These are phyloP conservation scores for Alloplasta piceator DNA, from an alignment of 2,888 invertebrate genomes.

Conservation along the genomic window DNA sequence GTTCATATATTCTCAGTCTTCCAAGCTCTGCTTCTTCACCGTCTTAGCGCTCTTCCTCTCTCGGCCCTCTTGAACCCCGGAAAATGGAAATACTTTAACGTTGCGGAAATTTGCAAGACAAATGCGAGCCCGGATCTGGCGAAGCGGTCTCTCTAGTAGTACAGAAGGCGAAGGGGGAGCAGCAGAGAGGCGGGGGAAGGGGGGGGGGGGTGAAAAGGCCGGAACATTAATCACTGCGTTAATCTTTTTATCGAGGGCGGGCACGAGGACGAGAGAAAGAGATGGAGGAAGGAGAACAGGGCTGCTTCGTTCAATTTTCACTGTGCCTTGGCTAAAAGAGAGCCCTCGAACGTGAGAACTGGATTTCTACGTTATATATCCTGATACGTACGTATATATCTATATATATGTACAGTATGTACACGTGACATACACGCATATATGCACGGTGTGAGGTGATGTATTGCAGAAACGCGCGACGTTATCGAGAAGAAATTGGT, in stretches of 20 bases:
- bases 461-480: conserved; percentile 29
- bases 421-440: not conserved
- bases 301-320: conserved; percentile 46
- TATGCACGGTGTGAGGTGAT: conserved; percentile 16
- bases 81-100: conserved; percentile 69
- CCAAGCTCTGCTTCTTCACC: conserved; percentile 29
- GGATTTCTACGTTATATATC: not conserved
- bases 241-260: conserved; percentile 64
- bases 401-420: not conserved
- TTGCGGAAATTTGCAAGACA: conserved; percentile 70
- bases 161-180: not conserved
- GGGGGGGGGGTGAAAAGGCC: conserved; percentile 13
- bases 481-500: conserved; percentile 35
- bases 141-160: conserved; percentile 24
- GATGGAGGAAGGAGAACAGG: conserved; percentile 15
- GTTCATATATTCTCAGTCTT: conserved; percentile 58
- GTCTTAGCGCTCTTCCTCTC: not conserved
- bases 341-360: conserved; percentile 29
- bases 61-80: conserved; percentile 24
- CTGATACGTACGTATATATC: conserved; percentile 5
- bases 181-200: not conserved
- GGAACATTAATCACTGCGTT: conserved; percentile 64
- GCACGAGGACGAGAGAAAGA: conserved; percentile 22
- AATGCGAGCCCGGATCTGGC: conserved; percentile 63
- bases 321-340: conserved; percentile 4